Evolutionary conservation across 1,140 invertebrate genomes (phyloP).

Genomic region (Ceratitis capitata): DNA sequence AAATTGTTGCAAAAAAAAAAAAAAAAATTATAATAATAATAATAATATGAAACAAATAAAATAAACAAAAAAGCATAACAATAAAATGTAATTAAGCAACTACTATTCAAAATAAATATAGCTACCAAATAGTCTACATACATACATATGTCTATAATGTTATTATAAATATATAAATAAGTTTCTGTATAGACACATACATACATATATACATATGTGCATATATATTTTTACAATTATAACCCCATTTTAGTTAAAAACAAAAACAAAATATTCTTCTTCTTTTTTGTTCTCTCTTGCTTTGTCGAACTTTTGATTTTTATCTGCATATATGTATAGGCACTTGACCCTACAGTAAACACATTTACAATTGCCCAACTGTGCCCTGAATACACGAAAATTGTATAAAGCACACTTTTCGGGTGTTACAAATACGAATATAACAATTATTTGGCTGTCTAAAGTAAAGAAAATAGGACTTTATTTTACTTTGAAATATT

Average conservation of each 20-base stretch:
- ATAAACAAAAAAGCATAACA: too few species aligned
- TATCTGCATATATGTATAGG: neutral
- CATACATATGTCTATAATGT: neutral
- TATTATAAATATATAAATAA: neutral
- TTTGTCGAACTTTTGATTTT: neutral
- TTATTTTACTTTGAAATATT: too few species aligned
- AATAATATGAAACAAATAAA: neutral
- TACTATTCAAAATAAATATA: neutral
- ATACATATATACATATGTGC: neutral
- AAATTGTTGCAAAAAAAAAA: neutral
- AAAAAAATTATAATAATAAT: too few species aligned
- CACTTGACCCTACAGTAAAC: neutral
- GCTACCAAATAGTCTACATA: conserved; percentile 26
- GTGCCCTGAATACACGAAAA: too few species aligned
- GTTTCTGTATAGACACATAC: neutral
- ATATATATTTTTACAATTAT: conserved; percentile 35
- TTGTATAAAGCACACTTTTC: too few species aligned
- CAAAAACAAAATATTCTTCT: neutral
- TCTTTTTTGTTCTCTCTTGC: neutral
- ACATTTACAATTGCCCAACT: neutral
- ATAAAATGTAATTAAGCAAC: neutral
- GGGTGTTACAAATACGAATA: neutral
- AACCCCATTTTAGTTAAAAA: conserved; percentile 12
- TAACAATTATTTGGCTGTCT: too few species aligned
- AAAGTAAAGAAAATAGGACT: too few species aligned